Evolutionary conservation across 1,140 invertebrate species (phyloP).

Genomic region (Drosophila nannoptera): DNA sequence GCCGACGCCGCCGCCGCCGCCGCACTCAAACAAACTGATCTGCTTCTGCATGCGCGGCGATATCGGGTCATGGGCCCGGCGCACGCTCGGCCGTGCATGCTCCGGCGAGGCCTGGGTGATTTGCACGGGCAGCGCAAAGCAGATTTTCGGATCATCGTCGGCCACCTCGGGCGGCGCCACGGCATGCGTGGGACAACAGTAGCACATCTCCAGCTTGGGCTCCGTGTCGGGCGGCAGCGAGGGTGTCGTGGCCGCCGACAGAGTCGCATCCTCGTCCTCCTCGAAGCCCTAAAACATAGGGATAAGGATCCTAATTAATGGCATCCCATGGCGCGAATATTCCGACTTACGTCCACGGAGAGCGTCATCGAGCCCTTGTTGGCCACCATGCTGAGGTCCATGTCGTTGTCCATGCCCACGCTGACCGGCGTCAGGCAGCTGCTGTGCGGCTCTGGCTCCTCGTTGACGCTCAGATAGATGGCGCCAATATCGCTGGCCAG

Average conservation of each 20-base stretch:
- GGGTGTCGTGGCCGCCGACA: constrained; percentile 79
- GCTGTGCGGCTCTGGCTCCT: constrained; percentile 48
- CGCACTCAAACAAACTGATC: constrained; percentile 72
- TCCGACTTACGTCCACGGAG: constrained; percentile 66
- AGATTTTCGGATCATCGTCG: constrained; percentile 56
- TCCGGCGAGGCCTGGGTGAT: constrained; percentile 59
- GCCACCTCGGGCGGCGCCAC: constrained; percentile 61
- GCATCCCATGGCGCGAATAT: background rate
- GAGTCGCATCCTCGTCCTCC: constrained; percentile 80
- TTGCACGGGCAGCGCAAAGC: constrained; percentile 53
- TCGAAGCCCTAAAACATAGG: constrained; percentile 58
- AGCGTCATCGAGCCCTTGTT: constrained; percentile 73
- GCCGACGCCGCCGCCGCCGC: background rate
- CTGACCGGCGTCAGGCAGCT: constrained; percentile 69
- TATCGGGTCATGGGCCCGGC: constrained; percentile 63
- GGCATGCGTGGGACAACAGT: constrained; percentile 63
- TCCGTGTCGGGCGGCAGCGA: constrained; percentile 62
- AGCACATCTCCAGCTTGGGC: constrained; percentile 60
- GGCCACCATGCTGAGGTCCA: constrained; percentile 68
- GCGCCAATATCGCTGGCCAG: constrained; percentile 12
- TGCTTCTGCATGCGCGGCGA: constrained; percentile 75
- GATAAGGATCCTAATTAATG: background rate
- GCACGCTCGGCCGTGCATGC: constrained; percentile 37
- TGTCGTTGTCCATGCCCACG: constrained; percentile 51
- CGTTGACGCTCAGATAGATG: constrained; percentile 45